Conservation (phyloP, 2,888 invertebrate genomes). For the Endomychus coccineus region DNA sequence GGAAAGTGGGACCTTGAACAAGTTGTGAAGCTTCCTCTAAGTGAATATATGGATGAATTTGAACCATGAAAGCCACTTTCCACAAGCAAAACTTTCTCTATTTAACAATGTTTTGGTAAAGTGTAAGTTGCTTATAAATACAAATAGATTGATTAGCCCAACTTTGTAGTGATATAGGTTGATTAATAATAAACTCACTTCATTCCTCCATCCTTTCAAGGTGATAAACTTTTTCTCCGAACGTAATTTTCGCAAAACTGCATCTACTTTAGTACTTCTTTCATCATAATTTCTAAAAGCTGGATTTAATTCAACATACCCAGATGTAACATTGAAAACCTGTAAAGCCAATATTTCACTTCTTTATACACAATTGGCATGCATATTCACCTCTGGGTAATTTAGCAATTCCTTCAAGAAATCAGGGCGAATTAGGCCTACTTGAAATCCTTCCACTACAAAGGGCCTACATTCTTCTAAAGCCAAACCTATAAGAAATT, state of each 20-base stretch:
- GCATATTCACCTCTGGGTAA: slow-evolving; percentile 79
- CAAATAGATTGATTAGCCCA: slow-evolving; percentile 1
- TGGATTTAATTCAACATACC: slow-evolving; percentile 76
- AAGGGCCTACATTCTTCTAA: slow-evolving; percentile 79
- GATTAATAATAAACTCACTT: slow-evolving; percentile 52
- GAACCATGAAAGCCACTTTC: too few relatives aligned
- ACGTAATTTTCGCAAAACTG: slow-evolving; percentile 68
- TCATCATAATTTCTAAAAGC: slow-evolving; percentile 80
- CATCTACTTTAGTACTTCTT: slow-evolving; percentile 68
- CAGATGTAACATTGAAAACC: slow-evolving; percentile 66
- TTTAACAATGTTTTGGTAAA: too few relatives aligned
- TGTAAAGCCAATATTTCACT: slow-evolving; percentile 27
- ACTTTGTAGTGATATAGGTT: slow-evolving; percentile 1
- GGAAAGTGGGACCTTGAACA: too few relatives aligned
- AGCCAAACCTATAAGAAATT: slow-evolving; percentile 74
- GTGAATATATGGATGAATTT: too few relatives aligned
- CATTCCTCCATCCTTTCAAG: slow-evolving; percentile 87
- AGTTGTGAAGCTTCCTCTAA: too few relatives aligned
- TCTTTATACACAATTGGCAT: slow-evolving; percentile 18
- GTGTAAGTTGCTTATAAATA: too few relatives aligned
- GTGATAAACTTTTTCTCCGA: slow-evolving; percentile 71
- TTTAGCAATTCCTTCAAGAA: slow-evolving; percentile 71
- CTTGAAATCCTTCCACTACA: slow-evolving; percentile 80
- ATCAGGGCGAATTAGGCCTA: slow-evolving; percentile 80
- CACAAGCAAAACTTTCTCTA: too few relatives aligned